Percentiles rank a stretch among this genome's conserved stretches.
Evolutionary conservation across 2,888 invertebrate species (phyloP).

Genomic region (Meteorus colon): DNA sequence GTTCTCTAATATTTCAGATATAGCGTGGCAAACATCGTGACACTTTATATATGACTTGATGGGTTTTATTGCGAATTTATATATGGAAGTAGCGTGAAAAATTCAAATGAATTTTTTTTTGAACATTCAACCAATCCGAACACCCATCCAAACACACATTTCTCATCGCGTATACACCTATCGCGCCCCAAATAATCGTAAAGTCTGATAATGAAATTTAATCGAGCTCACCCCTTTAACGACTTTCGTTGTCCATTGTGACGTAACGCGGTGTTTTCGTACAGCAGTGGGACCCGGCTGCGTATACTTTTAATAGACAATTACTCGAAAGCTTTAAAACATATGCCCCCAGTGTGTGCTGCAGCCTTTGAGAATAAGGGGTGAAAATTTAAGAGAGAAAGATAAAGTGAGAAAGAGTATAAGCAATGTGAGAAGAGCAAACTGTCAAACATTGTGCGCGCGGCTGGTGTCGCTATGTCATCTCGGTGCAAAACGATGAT

Average conservation of each 20-base stretch:
- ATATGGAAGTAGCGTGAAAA: conserved; percentile 40
- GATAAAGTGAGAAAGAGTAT: not conserved
- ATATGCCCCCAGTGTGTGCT: conserved; percentile 57
- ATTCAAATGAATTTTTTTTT: conserved; percentile 57
- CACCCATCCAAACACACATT: conserved; percentile 29
- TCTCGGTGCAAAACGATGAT: conserved; percentile 61
- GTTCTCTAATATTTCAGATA: conserved; percentile 8
- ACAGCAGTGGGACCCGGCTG: conserved; percentile 45
- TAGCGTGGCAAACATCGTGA: not conserved
- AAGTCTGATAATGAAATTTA: conserved; percentile 73
- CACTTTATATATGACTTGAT: conserved; percentile 19
- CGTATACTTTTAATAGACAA: conserved; percentile 68
- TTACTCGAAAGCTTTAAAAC: conserved; percentile 67
- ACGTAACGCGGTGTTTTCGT: conserved; percentile 30
- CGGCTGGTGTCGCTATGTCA: conserved; percentile 15
- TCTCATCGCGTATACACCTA: conserved; percentile 44
- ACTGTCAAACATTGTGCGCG: conserved; percentile 27
- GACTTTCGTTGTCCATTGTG: conserved; percentile 61
- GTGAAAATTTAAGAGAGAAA: not conserved
- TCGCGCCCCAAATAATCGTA: conserved; percentile 68
- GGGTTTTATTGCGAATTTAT: conserved; percentile 14
- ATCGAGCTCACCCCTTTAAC: conserved; percentile 64
- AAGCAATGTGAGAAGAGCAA: conserved; percentile 39
- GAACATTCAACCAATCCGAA: conserved; percentile 35
- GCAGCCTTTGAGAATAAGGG: conserved; percentile 17